These are phyloP conservation scores for Hirtodrosophila trivittata DNA, from an alignment of 2,888 invertebrate species.

Conservation along the genomic window DNA sequence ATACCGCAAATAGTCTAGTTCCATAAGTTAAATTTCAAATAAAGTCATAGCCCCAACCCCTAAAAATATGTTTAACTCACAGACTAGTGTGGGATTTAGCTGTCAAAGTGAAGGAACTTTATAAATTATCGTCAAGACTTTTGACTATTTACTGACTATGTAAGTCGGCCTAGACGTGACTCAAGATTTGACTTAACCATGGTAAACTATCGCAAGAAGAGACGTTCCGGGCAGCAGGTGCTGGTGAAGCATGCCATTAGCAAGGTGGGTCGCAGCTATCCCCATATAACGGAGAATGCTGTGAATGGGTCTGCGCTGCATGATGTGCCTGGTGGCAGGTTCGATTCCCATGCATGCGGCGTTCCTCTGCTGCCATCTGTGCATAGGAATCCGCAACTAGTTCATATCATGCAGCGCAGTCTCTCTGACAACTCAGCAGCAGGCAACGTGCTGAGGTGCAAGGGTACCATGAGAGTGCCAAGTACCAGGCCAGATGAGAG, in stretches of 20 bases:
- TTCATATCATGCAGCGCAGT: conserved; percentile 20
- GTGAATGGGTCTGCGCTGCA: conserved; percentile 5
- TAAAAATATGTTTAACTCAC: no score
- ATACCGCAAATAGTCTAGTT: neutral
- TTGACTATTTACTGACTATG: no score
- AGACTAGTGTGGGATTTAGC: no score
- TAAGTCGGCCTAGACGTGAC: conserved; percentile 16
- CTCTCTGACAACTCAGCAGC: neutral
- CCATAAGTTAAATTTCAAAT: conserved; percentile 2
- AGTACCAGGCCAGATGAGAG: neutral
- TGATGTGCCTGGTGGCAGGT: conserved; percentile 7
- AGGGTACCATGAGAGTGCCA: neutral
- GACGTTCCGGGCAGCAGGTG: conserved; percentile 34
- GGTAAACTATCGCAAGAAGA: conserved; percentile 30
- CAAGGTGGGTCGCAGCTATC: neutral
- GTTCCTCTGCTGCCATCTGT: conserved; percentile 16
- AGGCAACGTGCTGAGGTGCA: neutral
- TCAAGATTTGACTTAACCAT: conserved; percentile 19
- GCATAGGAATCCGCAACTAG: conserved; percentile 6
- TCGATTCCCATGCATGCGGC: neutral
- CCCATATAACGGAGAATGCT: neutral
- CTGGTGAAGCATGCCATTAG: conserved; percentile 33
- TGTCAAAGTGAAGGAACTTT: no score
- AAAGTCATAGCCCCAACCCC: conserved; percentile 9
- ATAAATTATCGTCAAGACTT: no score